These are phyloP conservation scores for Polypterus bichir DNA, from an alignment of 2,113 vertebrate species.

Conservation along the genomic window DNA sequence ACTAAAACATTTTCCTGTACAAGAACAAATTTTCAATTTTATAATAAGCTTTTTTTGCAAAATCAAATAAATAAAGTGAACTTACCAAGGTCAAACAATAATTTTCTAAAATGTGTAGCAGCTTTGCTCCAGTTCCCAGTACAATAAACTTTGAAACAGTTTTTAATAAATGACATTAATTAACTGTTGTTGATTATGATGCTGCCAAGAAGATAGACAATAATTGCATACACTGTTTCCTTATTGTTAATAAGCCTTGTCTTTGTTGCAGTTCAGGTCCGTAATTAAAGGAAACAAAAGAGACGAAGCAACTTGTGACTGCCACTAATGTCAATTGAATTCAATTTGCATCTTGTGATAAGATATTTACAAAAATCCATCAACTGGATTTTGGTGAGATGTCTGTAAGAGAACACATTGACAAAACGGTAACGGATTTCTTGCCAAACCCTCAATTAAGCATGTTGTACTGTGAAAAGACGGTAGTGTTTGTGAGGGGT, in stretches of 20 bases:
- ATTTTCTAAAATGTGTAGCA: not conserved
- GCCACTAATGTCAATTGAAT: not conserved
- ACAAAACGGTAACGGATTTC: not conserved
- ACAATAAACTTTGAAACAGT: not conserved
- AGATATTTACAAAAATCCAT: not conserved
- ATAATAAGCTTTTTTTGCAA: not conserved
- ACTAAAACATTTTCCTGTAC: too few relatives aligned
- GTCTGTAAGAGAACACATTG: not conserved
- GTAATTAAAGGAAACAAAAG: not conserved
- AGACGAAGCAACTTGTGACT: not conserved
- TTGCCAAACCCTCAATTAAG: not conserved
- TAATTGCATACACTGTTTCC: not conserved
- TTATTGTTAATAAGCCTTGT: too few relatives aligned
- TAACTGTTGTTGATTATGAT: not conserved
- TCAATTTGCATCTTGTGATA: not conserved
- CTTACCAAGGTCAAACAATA: not conserved
- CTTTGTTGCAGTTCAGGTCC: not conserved
- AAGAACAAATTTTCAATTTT: not conserved
- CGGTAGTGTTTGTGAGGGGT: conserved; percentile 4
- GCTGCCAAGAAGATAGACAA: not conserved
- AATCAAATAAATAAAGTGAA: not conserved
- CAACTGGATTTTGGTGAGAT: not conserved
- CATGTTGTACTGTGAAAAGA: not conserved
- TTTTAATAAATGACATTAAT: not conserved
- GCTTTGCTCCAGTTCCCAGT: not conserved